Percentiles rank a stretch among this genome's conserved stretches.
Conservation (phyloP, 2,797 vertebrate species). For the Schizopygopsis malacanthus region DNA sequence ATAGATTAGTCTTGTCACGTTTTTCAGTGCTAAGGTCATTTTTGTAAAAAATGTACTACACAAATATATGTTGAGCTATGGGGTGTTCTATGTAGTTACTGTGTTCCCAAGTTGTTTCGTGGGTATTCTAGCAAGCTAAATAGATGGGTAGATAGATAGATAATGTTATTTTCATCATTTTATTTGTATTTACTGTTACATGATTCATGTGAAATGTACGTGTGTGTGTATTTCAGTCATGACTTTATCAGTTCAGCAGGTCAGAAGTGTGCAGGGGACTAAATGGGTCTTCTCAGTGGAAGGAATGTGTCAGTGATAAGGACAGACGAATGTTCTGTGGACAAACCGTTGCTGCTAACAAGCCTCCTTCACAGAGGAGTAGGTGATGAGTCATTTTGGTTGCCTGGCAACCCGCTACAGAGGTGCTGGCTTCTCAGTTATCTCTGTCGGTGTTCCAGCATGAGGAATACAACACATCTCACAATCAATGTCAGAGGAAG, state of each 20-base stretch:
- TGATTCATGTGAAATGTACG: background rate
- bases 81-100: background rate
- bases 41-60: constrained; percentile 24
- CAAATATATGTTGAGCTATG: background rate
- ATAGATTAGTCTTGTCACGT: constrained; percentile 32
- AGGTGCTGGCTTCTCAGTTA: constrained; percentile 49
- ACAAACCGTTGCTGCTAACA: constrained; percentile 46
- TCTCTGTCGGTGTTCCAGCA: constrained; percentile 36
- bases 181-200: background rate
- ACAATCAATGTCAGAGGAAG: background rate
- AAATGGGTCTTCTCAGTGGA: constrained; percentile 45
- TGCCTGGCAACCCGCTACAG: constrained; percentile 54
- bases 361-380: constrained; percentile 43
- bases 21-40: constrained; percentile 15
- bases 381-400: constrained; percentile 55
- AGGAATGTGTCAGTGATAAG: constrained; percentile 59
- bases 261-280: constrained; percentile 35
- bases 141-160: background rate
- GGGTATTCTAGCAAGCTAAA: background rate
- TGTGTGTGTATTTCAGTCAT: constrained; percentile 8
- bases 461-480: background rate
- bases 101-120: background rate
- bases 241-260: constrained; percentile 39
- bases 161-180: background rate
- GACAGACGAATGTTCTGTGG: background rate